Evolutionary conservation across 2,888 invertebrate genomes (phyloP), one percentile per base, ranked within the genome.

Genomic region (Drosophila nr. fundita): DNA sequence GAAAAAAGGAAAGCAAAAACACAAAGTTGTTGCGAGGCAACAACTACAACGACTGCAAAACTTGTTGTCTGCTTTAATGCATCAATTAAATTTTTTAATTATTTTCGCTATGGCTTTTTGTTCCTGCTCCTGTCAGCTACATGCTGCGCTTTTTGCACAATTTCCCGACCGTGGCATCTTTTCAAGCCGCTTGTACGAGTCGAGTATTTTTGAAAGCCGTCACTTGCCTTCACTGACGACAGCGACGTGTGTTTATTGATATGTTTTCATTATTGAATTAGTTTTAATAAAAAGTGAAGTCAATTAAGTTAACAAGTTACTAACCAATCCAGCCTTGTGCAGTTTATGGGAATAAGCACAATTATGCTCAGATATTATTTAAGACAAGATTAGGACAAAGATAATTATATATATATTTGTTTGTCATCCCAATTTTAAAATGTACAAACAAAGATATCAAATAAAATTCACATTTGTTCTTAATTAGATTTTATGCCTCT

Each of bases 201-300:
- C 66, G 70, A 75, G 73, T 70, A 78, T 75, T 84, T 84, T 84
- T 83, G 89, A 83, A 88, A 88, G 83, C 83, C 83, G 67, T 83
- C 84, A 75, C 72, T 71, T 74, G 78, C 74, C 68, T 32, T 68
- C 68, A 40, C 54, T 76, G 69, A 68, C 86, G 71, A 61, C 68
- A 65, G 72, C 73, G 55, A 68, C 67, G 76, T 87, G 87, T 84
- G 87, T 74, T 73, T 88, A 90, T 87, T 90, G 86, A 90, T 90
- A 87, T 87, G 90, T 87, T 83, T 87, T 90, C 83, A 90, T 87
- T 87, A 87, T 90, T 90, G 87, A 88, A 90, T 90, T 87, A 78
- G 87, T 83, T 85, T 80, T 63, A 66, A 76, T 53, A 86, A 89
- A 80, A 76, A 76, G 48, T 57, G 54, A 66, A 89, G 81, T 84